Evolutionary conservation across 2,888 invertebrate genomes (phyloP), one percentile per base, ranked within the genome.

Genomic region (Leptogaster cylindrica): DNA sequence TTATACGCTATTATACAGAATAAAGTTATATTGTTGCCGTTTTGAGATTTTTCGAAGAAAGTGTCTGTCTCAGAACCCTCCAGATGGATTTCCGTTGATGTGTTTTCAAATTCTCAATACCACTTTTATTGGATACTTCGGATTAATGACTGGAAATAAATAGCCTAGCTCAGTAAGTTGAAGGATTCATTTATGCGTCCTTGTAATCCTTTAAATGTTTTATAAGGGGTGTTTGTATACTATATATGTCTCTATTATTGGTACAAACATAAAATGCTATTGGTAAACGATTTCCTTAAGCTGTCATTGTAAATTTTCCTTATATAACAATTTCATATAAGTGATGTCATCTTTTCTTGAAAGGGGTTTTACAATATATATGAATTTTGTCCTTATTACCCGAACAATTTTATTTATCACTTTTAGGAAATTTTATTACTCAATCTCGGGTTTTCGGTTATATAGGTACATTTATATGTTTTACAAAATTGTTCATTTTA

Each of bases 91-190:
- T 55, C 23, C 7, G 6, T 12, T 12, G 55, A 55, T 55, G 20
- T 20, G 12, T 39, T 55, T 55, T 55, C 55, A 20, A 36, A 36
- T 55, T 36, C 55, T 31, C 55, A 2, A 55, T 18, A 23, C 23
- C 36, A 8, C 55, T 55, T 55, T 55, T 55, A 55, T 55, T 33
- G 36, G 55, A 36, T 14, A 55, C 36, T 55, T 55, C n/a, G 18
- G 36, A 23, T 55, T 55, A 55, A 55, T 55, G 39, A n/a, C 14
- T 41, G 41, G 41, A 41, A 41, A 41, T 41, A 41, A 41, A 41
- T 41, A 41, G 1, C 41, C n/a, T 16, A 3, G 12, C 41, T 41
- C 16, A 41, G 41, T 41, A 16, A 41, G 18, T 41, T 41, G 41
- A 41, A 18, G 14, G 41, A 41, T 41, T 41, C 10, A 16, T 18